These are phyloP conservation scores for Reticulitermes lucifugus DNA, from an alignment of 2,888 invertebrate species.

Conservation along the genomic window DNA sequence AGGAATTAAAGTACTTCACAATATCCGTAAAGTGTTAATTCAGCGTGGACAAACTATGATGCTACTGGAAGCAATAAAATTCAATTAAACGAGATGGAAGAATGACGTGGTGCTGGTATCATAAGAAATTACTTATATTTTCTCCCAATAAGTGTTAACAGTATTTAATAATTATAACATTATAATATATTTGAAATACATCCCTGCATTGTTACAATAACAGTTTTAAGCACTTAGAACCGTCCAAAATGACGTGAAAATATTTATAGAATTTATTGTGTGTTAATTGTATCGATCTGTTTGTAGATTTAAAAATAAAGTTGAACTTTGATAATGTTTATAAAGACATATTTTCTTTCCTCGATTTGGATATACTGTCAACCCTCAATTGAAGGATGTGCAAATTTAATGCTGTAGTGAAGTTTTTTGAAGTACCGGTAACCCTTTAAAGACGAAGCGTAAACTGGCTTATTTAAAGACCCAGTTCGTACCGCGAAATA, in stretches of 20 bases:
- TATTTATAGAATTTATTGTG: conserved; percentile 39
- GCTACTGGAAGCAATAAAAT: conserved; percentile 3
- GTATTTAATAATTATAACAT: conserved; percentile 19
- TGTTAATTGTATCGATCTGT: conserved; percentile 25
- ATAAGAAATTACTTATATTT: conserved; percentile 27
- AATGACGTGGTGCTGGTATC: conserved; percentile 5
- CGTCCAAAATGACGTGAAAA: conserved; percentile 32
- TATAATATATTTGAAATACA: not conserved
- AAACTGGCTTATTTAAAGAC: too few species aligned
- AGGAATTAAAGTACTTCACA: not conserved
- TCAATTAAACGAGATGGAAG: not conserved
- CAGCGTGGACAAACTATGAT: not conserved
- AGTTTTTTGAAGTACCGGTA: too few species aligned
- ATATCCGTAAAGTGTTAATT: not conserved
- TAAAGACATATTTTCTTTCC: conserved; percentile 1
- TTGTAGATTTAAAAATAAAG: conserved; percentile 6
- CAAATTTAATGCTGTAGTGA: too few species aligned
- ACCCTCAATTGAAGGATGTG: too few species aligned
- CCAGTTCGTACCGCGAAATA: too few species aligned
- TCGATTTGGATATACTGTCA: too few species aligned
- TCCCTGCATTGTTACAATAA: conserved; percentile 20
- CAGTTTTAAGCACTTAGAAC: conserved; percentile 40
- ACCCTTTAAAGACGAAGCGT: too few species aligned
- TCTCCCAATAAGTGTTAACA: conserved; percentile 24
- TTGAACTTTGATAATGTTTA: conserved; percentile 44